Conservation (phyloP, 2,797 vertebrate genomes). For the Oreochromis grahami region DNA sequence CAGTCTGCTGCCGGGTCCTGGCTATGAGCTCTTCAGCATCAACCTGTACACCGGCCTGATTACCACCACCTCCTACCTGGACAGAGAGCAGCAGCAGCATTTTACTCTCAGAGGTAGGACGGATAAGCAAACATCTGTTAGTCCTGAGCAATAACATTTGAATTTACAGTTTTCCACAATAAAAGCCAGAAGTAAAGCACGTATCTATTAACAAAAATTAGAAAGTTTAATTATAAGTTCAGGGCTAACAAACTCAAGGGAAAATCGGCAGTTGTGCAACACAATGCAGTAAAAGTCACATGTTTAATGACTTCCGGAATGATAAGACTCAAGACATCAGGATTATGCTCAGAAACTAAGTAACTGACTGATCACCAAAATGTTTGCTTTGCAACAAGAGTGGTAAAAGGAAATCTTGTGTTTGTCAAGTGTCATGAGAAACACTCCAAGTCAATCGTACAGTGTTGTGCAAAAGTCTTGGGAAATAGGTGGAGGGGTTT, state of each 20-base stretch:
- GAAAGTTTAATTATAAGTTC: background rate
- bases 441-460: background rate
- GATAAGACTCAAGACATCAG: background rate
- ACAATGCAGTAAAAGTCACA: background rate
- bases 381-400: background rate
- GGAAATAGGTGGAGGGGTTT: background rate
- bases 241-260: background rate
- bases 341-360: background rate
- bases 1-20: constrained; percentile 80
- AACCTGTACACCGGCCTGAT: constrained; percentile 82
- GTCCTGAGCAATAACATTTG: background rate
- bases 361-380: background rate
- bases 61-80: constrained; percentile 75
- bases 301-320: background rate
- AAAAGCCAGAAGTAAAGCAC: background rate
- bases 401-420: background rate
- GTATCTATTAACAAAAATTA: background rate
- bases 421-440: background rate
- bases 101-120: constrained; percentile 84
- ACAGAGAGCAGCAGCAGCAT: constrained; percentile 82
- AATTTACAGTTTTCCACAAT: background rate
- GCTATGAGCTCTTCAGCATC: constrained; percentile 83
- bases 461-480: background rate
- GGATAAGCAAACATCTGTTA: background rate
- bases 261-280: background rate